Base-by-base conservation (phyloP, 2,113 vertebrate species). In the Pachycephala philippinensis region DNA sequence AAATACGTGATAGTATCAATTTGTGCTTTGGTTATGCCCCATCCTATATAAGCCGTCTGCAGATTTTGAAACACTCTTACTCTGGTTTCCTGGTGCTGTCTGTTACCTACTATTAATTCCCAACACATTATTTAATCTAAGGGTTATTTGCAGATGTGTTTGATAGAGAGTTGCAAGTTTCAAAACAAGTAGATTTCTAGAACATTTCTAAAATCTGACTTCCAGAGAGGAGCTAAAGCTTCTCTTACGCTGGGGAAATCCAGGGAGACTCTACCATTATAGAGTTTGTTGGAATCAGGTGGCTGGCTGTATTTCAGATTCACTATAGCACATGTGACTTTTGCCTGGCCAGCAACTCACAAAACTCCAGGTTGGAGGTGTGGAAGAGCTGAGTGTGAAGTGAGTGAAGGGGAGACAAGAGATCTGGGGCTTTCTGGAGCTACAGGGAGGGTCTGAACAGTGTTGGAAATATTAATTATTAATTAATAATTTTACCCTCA, bases 1-100 rank as follows among this genome's bases (percentile, higher is more conserved):
- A 93, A 92, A 47, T 69, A 72, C 1, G 6, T 78, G 96, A 95
- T 95, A 27, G 24, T 52, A 90, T 95, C 89, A 87, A 6, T 57
- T 37, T 74, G 63, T 69, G 44, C 63, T 82, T 85, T 83, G 74
- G 39, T 69, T 87, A 6, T 84, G 45, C 37, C 50, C 60, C 21
- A 14, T 92, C 16, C 72, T 77, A 2, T 74, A 45, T 74, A 57
- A 93, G 53, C 76, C 83, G 78, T 49, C 53, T 90, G 70, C 33
- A 68, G 64, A 27, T 93, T 70, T 92, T 57, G 79, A 74, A 93
- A 84, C 49, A 13, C 42, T 37, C 45, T 9, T 49, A 8, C 26
- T 85, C 85, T 77, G 63, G 9, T 80, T 86, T 65, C 45, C 47
- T 78, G n/a, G 37, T 59, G 37, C 84, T 84, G 68, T 39, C 80